Conservation (phyloP, 2,113 vertebrate genomes). For the Talpa occidentalis region DNA sequence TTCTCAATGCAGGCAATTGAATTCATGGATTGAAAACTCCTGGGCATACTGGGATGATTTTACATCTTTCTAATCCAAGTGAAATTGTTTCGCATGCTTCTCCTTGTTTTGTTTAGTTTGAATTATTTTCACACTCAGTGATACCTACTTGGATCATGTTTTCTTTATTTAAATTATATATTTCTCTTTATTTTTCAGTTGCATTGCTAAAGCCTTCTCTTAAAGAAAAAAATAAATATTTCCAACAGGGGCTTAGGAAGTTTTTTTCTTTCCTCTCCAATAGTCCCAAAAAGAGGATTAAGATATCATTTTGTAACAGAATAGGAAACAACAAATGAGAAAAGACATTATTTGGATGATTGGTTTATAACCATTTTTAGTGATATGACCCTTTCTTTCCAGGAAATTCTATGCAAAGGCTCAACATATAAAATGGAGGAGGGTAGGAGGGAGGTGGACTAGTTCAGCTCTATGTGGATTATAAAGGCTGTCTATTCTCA, state of each 20-base stretch:
- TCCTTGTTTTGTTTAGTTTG: neutral
- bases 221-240: slow-evolving; percentile 1
- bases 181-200: neutral
- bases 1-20: neutral
- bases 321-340: neutral
- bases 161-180: neutral
- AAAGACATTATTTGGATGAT: neutral
- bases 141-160: neutral
- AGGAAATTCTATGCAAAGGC: neutral
- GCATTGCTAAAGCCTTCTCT: slow-evolving; percentile 19
- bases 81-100: neutral
- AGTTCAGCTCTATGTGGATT: neutral
- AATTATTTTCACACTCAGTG: neutral
- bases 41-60: neutral
- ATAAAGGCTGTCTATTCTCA: neutral
- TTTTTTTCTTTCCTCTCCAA: neutral
- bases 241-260: neutral
- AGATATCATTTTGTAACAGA: neutral
- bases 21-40: neutral
- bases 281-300: neutral
- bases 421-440: neutral
- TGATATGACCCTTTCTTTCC: neutral
- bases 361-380: neutral
- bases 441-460: fast-evolving
- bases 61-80: neutral